Conservation (phyloP, 2,888 invertebrate genomes). For the Timema podura region DNA sequence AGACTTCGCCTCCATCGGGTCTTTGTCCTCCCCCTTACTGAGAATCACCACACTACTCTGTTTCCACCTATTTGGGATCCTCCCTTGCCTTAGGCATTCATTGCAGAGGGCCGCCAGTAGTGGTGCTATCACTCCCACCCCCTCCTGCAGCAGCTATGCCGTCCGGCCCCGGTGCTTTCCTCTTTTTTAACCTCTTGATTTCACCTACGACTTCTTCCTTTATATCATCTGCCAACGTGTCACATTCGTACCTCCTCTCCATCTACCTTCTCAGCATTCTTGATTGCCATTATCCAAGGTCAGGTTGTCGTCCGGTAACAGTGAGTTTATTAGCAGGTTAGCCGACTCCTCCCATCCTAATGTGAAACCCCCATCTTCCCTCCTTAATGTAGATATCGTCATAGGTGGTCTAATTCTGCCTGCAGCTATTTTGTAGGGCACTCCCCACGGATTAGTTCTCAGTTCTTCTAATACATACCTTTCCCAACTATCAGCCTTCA, state of each 20-base stretch:
- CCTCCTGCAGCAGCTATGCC: too few relatives aligned
- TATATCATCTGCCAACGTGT: not conserved
- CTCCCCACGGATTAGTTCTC: conserved; percentile 11
- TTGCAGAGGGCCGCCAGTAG: too few relatives aligned
- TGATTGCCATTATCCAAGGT: not conserved
- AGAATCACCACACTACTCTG: too few relatives aligned
- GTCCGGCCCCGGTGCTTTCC: too few relatives aligned
- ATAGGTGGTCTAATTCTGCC: not conserved
- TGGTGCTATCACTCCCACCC: too few relatives aligned
- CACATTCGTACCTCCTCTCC: not conserved
- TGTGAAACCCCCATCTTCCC: not conserved
- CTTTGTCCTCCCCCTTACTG: too few relatives aligned
- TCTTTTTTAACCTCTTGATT: too few relatives aligned
- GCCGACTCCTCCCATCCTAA: not conserved
- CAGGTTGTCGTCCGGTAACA: conserved; percentile 1
- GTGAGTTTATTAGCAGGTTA: not conserved
- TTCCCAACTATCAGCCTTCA: too few relatives aligned
- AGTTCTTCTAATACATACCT: too few relatives aligned
- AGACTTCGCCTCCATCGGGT: too few relatives aligned
- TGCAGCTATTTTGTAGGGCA: not conserved
- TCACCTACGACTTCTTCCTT: not conserved
- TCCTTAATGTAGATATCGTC: not conserved
- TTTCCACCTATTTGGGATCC: not conserved
- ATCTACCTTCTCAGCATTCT: not conserved
- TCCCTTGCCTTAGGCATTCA: too few relatives aligned